phyloP scores from a whole-genome alignment of 2,888 invertebrate genomes.

The Ceratothoa steindachneri region DNA sequence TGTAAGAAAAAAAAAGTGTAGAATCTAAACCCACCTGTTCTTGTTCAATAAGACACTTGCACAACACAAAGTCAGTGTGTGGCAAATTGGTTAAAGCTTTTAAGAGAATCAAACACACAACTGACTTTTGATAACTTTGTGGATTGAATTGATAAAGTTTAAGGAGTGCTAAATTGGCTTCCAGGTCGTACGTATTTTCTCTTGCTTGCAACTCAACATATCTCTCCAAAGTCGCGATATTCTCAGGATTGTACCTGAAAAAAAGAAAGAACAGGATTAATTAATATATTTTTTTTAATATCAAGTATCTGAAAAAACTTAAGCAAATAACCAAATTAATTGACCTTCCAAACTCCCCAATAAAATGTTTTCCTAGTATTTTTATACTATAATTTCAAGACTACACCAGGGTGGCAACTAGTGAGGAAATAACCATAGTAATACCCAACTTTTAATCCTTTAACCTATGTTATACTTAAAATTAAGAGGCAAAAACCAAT shows the following conservation, averaged over 20 bases:
- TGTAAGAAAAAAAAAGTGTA: no score
- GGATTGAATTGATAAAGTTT: constrained; percentile 97
- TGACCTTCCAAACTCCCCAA: neutral
- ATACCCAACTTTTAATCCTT: no score
- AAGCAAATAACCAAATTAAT: neutral
- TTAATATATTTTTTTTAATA: neutral
- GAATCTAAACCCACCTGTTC: constrained; percentile 62
- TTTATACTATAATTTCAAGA: no score
- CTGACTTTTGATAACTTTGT: constrained; percentile 72
- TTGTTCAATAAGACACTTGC: constrained; percentile 90
- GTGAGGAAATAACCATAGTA: no score
- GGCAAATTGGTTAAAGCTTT: constrained; percentile 96
- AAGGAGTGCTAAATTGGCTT: constrained; percentile 92
- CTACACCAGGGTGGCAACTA: no score
- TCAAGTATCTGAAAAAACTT: neutral
- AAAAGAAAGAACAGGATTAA: neutral
- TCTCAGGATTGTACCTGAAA: constrained; percentile 85
- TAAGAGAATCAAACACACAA: constrained; percentile 82
- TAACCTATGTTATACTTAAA: no score
- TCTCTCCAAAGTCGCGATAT: constrained; percentile 79
- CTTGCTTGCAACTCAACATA: constrained; percentile 89
- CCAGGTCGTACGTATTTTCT: constrained; percentile 92
- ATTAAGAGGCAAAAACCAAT: no score
- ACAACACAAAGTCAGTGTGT: constrained; percentile 94
- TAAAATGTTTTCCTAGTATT: neutral